Percentiles rank a stretch among this genome's conserved stretches.
Evolutionary conservation across 2,888 invertebrate genomes (phyloP).

Genomic region (Bombyx huttoni): DNA sequence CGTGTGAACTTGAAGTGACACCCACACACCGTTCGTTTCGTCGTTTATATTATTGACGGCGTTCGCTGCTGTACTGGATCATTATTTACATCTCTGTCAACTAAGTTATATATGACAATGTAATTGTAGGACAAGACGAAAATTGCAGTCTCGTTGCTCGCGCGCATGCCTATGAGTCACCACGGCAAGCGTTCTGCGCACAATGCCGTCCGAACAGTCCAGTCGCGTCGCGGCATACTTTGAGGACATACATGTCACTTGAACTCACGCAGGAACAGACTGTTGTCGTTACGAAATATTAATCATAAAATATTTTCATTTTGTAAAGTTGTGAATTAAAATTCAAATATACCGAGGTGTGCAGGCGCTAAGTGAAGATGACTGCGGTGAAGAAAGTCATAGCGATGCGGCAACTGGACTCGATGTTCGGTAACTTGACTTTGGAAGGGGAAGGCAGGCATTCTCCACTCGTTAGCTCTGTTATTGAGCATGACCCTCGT

Average conservation of each 20-base stretch:
- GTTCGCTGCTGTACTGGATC: conserved; percentile 28
- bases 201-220: conserved; percentile 59
- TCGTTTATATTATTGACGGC: conserved; percentile 48
- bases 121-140: conserved; percentile 56
- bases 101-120: conserved; percentile 46
- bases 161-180: conserved; percentile 64
- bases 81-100: conserved; percentile 63
- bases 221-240: conserved; percentile 66
- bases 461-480: conserved; percentile 59
- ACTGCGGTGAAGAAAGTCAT: conserved; percentile 74
- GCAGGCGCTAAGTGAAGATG: conserved; percentile 34
- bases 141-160: conserved; percentile 54
- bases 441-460: conserved; percentile 65
- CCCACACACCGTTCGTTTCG: conserved; percentile 36
- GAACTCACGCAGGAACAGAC: conserved; percentile 32
- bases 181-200: conserved; percentile 54
- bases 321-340: conserved; percentile 32
- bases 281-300: conserved; percentile 28
- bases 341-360: conserved; percentile 16
- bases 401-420: conserved; percentile 80
- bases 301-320: conserved; percentile 15
- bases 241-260: conserved; percentile 63
- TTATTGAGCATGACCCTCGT: conserved; percentile 72
- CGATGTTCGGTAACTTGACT: conserved; percentile 78
- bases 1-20: conserved; percentile 37